These are phyloP conservation scores for Frankliniella fusca DNA, from an alignment of 2,888 invertebrate genomes.

Conservation along the genomic window DNA sequence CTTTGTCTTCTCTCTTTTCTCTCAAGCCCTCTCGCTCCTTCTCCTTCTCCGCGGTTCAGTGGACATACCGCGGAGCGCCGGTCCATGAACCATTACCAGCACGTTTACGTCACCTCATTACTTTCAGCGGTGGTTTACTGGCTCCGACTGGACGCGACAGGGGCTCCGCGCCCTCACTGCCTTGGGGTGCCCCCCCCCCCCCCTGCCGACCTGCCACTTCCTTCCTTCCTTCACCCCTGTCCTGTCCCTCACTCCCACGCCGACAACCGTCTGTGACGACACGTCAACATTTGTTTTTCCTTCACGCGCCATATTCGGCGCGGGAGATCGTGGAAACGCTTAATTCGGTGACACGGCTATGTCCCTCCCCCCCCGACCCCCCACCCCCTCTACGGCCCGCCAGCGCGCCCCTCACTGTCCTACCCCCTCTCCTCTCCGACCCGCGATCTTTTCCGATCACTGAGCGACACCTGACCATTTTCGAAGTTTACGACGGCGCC, in stretches of 20 bases:
- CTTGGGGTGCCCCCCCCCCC: background rate
- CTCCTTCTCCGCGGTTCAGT: background rate
- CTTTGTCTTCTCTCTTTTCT: background rate
- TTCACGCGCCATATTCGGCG: too few relatives aligned
- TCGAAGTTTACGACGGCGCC: constrained; percentile 8
- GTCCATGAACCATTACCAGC: background rate
- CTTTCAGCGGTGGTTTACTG: background rate
- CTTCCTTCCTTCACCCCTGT: background rate
- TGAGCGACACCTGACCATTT: constrained; percentile 6
- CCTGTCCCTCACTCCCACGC: background rate
- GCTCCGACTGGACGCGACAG: background rate
- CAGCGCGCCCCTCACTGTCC: too few relatives aligned
- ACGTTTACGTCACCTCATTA: constrained; percentile 22
- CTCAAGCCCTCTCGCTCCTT: background rate
- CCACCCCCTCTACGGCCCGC: too few relatives aligned
- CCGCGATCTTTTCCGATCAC: background rate
- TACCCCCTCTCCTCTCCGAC: too few relatives aligned
- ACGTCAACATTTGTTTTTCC: too few relatives aligned
- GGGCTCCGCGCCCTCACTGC: too few relatives aligned
- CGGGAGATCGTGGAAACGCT: too few relatives aligned
- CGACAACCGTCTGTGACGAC: background rate
- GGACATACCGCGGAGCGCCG: background rate
- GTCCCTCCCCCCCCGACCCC: too few relatives aligned
- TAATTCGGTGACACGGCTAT: too few relatives aligned
- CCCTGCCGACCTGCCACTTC: background rate